Conservation (phyloP, 1,140 invertebrate species). For the Drosophila nikananu region DNA sequence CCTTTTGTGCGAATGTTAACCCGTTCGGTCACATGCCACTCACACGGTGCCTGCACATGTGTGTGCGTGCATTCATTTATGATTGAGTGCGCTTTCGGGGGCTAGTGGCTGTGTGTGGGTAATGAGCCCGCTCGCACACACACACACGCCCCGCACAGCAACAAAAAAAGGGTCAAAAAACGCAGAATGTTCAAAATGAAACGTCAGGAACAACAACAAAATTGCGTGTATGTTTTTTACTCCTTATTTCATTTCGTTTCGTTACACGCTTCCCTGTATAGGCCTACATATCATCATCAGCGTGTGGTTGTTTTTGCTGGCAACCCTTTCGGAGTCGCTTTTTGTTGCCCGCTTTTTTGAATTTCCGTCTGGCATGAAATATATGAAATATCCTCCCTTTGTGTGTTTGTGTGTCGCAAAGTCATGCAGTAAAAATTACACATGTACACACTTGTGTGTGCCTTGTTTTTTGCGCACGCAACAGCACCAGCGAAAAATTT, state of each 20-base stretch:
- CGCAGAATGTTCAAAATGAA: slow-evolving; percentile 64
- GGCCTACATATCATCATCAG: slow-evolving; percentile 70
- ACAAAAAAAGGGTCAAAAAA: slow-evolving; percentile 60
- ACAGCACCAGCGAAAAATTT: slow-evolving; percentile 62
- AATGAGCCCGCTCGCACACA: slow-evolving; percentile 42
- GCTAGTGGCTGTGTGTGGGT: slow-evolving; percentile 26
- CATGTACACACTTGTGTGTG: slow-evolving; percentile 26
- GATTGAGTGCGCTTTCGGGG: slow-evolving; percentile 70
- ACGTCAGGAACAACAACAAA: slow-evolving; percentile 60
- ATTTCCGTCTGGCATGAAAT: slow-evolving; percentile 75
- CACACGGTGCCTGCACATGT: slow-evolving; percentile 43
- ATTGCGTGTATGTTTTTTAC: slow-evolving; percentile 54
- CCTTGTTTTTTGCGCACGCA: slow-evolving; percentile 25
- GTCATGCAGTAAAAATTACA: slow-evolving; percentile 62
- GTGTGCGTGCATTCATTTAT: slow-evolving; percentile 66
- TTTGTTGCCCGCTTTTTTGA: slow-evolving; percentile 58
- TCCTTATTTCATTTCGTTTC: slow-evolving; percentile 7
- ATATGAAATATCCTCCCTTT: slow-evolving; percentile 56
- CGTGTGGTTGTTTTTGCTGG: slow-evolving; percentile 38
- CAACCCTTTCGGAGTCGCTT: slow-evolving; percentile 62
- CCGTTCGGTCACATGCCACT: slow-evolving; percentile 74
- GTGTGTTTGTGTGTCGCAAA: slow-evolving; percentile 52
- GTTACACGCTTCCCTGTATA: slow-evolving; percentile 19
- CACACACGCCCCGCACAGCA: background rate
- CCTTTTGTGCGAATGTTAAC: slow-evolving; percentile 77